Base-by-base conservation (phyloP, 2,113 vertebrate species). In the Macroglossus sobrinus region DNA sequence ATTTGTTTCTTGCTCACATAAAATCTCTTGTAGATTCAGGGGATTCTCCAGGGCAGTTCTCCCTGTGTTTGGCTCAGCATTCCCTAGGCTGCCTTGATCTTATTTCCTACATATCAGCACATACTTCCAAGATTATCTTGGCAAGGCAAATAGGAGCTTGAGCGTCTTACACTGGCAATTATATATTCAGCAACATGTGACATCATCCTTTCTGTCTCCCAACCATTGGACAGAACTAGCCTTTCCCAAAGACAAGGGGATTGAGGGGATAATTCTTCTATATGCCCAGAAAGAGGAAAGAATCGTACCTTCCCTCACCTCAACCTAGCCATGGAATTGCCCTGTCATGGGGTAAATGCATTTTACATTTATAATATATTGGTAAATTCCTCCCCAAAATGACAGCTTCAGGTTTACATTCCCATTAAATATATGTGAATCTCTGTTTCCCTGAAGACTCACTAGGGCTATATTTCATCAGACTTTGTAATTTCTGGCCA, bases 381-480 rank as follows among this genome's bases (percentile, higher is more conserved):
- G 35, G 40, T 12, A 94, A 89, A 57, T 69, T 86, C 26, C 50
- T 96, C 19, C 63, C 50, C 28, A 43, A 59, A 69, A 24, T 43
- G 7, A 87, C 79, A 78, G 28, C 72, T 92, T 79, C 18, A 84
- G 69, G 64, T 93, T 93, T 40, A 76, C 53, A 38, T 90, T 93
- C 22, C 33, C 38, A 74, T 89, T 11, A 82, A 7, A 86, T 43
- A 4, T 33, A 19, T 72, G 30, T 86, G 16, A 71, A 92, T 30
- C 38, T 5, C 9, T 74, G 26, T 53, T 91, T 89, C 45, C 18
- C 26, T 21, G 40, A 18, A 57, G 14, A 59, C 11, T 94, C 18
- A 64, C 24, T 4, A 87, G 28, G 40, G 11, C 28, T 69, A 91
- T 13, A 57, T 50, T 84, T 16, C 92, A 12, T 35, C 43, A 84